Percentiles rank a stretch among this genome's conserved stretches.
Conservation (phyloP, 2,888 invertebrate genomes). For the Cabera pusaria region DNA sequence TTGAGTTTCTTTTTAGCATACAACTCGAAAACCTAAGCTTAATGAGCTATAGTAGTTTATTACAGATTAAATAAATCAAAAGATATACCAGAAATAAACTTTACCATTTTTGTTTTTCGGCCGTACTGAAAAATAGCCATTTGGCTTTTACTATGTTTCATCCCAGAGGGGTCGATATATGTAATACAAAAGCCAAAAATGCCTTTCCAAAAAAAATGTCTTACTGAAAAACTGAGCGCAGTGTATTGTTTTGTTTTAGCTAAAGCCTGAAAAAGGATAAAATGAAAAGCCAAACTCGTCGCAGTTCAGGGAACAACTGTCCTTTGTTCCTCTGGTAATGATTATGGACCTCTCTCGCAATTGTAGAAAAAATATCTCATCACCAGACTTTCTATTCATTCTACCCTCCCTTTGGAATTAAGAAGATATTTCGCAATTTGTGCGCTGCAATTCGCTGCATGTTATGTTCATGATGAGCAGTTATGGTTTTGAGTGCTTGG, state of each 20-base stretch:
- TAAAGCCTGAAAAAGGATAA: conserved; percentile 19
- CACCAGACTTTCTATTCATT: conserved; percentile 10
- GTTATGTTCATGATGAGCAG: not conserved
- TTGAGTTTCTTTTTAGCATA: too few relatives aligned
- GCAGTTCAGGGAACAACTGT: conserved; percentile 19
- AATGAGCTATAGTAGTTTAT: too few relatives aligned
- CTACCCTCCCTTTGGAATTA: conserved; percentile 1
- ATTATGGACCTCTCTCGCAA: conserved; percentile 20
- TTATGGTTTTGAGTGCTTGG: too few relatives aligned
- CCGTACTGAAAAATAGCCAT: too few relatives aligned
- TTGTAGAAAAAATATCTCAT: conserved; percentile 20
- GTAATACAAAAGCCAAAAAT: too few relatives aligned
- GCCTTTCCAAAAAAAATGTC: conserved; percentile 5
- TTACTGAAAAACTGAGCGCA: conserved; percentile 11
- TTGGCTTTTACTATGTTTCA: too few relatives aligned
- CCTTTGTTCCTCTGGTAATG: conserved; percentile 20
- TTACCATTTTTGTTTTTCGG: too few relatives aligned
- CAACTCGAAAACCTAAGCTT: too few relatives aligned
- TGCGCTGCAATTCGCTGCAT: not conserved
- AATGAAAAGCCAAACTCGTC: conserved; percentile 19
- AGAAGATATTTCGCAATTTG: not conserved
- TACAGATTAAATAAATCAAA: too few relatives aligned
- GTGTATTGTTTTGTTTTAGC: conserved; percentile 24
- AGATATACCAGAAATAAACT: too few relatives aligned
- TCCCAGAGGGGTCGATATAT: too few relatives aligned